These are phyloP conservation scores for Aphodius granarius DNA, from an alignment of 2,888 invertebrate species.

Conservation along the genomic window DNA sequence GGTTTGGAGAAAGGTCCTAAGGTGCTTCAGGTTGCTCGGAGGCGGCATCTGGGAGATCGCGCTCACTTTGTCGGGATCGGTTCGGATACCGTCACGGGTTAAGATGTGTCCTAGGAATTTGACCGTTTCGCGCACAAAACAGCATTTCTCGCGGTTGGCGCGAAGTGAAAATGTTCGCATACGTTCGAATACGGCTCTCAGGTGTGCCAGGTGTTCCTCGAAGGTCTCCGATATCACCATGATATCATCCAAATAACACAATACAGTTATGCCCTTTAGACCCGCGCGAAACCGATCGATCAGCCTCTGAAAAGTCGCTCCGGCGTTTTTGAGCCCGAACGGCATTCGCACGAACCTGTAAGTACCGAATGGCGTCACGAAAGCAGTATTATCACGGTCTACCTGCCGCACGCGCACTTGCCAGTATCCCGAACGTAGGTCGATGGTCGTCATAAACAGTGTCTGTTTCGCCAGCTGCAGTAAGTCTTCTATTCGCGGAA, in stretches of 20 bases:
- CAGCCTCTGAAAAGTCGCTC: slow-evolving; percentile 37
- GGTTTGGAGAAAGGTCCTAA: slow-evolving; percentile 25
- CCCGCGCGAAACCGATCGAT: slow-evolving; percentile 34
- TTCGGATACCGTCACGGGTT: slow-evolving; percentile 21
- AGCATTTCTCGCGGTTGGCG: slow-evolving; percentile 34
- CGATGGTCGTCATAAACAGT: slow-evolving; percentile 39
- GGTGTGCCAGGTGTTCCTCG: slow-evolving; percentile 34
- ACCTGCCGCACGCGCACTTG: slow-evolving; percentile 29
- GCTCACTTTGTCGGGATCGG: slow-evolving; percentile 22
- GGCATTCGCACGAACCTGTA: slow-evolving; percentile 34
- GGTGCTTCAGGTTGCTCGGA: slow-evolving; percentile 25
- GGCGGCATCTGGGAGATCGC: slow-evolving; percentile 22
- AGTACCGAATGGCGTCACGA: slow-evolving; percentile 41
- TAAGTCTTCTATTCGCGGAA: slow-evolving; percentile 50
- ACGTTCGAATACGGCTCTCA: slow-evolving; percentile 30
- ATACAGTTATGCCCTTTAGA: slow-evolving; percentile 30
- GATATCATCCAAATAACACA: slow-evolving; percentile 39
- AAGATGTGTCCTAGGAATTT: slow-evolving; percentile 33
- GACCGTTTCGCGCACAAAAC: slow-evolving; percentile 27
- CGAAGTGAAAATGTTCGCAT: slow-evolving; percentile 30
- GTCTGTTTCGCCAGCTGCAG: slow-evolving; percentile 42
- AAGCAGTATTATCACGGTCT: slow-evolving; percentile 24
- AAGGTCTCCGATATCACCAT: slow-evolving; percentile 34
- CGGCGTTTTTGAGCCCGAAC: slow-evolving; percentile 37
- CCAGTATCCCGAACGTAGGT: slow-evolving; percentile 27